phyloP scores from a whole-genome alignment of 2,888 invertebrate species.

The Sphecodes monilicornis region DNA sequence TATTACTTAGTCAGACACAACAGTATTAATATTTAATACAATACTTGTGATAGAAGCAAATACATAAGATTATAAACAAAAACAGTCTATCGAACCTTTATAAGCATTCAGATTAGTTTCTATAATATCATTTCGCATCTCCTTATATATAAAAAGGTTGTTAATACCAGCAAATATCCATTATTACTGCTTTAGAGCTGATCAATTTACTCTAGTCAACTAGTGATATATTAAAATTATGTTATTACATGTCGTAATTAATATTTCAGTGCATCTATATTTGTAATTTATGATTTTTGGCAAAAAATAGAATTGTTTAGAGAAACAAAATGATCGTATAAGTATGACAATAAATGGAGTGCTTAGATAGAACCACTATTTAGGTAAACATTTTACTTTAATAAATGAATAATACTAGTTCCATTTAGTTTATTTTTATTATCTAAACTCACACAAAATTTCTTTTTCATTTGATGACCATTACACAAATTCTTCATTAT shows the following conservation, averaged over 20 bases:
- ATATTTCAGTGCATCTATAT: slow-evolving; percentile 29
- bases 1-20: slow-evolving; percentile 38
- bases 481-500: neutral
- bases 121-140: slow-evolving; percentile 32
- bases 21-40: slow-evolving; percentile 53
- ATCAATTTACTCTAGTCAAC: slow-evolving; percentile 54
- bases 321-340: slow-evolving; percentile 37
- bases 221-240: slow-evolving; percentile 50
- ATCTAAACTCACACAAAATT: slow-evolving; percentile 14
- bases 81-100: slow-evolving; percentile 22
- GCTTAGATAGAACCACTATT: slow-evolving; percentile 37
- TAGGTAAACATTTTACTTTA: slow-evolving; percentile 22
- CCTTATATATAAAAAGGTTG: slow-evolving; percentile 1
- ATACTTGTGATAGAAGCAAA: slow-evolving; percentile 36
- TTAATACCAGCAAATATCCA: slow-evolving; percentile 13
- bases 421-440: slow-evolving; percentile 20
- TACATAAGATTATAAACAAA: slow-evolving; percentile 27
- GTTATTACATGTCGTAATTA: slow-evolving; percentile 31
- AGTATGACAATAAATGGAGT: slow-evolving; percentile 61
- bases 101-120: slow-evolving; percentile 23
- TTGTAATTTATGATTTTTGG: slow-evolving; percentile 36
- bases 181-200: slow-evolving; percentile 19
- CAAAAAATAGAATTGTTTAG: slow-evolving; percentile 24
- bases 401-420: slow-evolving; percentile 17
- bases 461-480: neutral